Percentiles rank a stretch among this genome's conserved stretches.
These are phyloP conservation scores for Agrotis clavis DNA, from an alignment of 2,888 invertebrate species.

Conservation along the genomic window DNA sequence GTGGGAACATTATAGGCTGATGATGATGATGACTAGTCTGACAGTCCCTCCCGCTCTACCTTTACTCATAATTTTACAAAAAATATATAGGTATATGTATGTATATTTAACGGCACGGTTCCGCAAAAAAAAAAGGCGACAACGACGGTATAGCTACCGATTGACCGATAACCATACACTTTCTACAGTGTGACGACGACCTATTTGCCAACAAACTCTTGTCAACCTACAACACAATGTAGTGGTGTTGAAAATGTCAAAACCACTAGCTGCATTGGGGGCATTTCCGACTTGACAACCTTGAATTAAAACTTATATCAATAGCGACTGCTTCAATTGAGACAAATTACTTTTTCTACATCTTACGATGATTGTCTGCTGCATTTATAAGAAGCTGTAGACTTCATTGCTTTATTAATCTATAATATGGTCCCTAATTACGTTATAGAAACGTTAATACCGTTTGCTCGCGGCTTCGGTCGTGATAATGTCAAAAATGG, in stretches of 20 bases:
- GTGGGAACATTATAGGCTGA: too few relatives aligned
- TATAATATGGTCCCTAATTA: neutral
- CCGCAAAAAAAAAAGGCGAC: too few relatives aligned
- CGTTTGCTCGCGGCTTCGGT: too few relatives aligned
- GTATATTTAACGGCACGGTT: too few relatives aligned
- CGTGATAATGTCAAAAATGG: too few relatives aligned
- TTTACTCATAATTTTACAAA: too few relatives aligned
- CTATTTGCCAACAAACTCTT: neutral
- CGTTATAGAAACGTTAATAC: too few relatives aligned
- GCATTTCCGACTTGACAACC: conserved; percentile 34
- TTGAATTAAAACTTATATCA: conserved; percentile 26
- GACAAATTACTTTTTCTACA: conserved; percentile 20
- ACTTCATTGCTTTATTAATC: neutral
- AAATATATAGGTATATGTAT: too few relatives aligned
- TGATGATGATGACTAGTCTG: too few relatives aligned
- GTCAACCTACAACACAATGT: neutral
- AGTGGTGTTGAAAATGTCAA: neutral
- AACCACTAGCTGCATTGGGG: neutral
- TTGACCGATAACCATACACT: neutral
- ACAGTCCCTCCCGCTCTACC: too few relatives aligned
- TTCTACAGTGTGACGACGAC: neutral
- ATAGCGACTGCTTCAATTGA: conserved; percentile 43
- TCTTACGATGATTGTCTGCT: neutral
- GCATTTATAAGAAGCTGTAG: conserved; percentile 1
- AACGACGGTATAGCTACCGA: neutral